Evolutionary conservation across 2,888 invertebrate species (phyloP).

Genomic region (Trichacis sp.): DNA sequence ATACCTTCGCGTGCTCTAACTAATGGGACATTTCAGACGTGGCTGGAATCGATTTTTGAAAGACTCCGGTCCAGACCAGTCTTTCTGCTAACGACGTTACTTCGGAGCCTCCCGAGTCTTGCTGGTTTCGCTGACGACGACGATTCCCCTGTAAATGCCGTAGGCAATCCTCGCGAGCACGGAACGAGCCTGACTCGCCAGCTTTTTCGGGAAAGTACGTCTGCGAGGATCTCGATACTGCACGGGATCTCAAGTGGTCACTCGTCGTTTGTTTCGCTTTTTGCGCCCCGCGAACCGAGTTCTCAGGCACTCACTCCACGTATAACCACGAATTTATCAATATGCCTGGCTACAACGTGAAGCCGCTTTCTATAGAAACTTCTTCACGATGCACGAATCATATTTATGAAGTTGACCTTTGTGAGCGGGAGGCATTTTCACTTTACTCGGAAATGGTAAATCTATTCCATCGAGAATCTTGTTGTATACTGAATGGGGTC

Average conservation of each 20-base stretch:
- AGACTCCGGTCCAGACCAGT: conserved; percentile 12
- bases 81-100: conserved; percentile 36
- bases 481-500: too few species aligned
- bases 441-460: too few species aligned
- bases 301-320: conserved; percentile 8
- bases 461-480: too few species aligned
- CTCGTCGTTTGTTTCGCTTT: conserved; percentile 28
- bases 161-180: conserved; percentile 28
- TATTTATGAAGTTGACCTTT: too few species aligned
- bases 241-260: conserved; percentile 35
- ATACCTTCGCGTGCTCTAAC: conserved; percentile 17
- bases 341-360: background rate
- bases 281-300: conserved; percentile 4
- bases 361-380: too few species aligned
- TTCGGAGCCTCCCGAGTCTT: conserved; percentile 27
- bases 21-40: conserved; percentile 19
- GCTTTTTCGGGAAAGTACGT: conserved; percentile 22
- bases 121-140: conserved; percentile 35
- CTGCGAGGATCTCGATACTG: conserved; percentile 22
- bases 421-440: too few species aligned
- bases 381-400: background rate
- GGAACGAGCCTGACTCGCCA: conserved; percentile 30
- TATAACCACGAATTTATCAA: conserved; percentile 11
- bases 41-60: conserved; percentile 30
- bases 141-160: conserved; percentile 27